Base-by-base conservation (phyloP, 2,797 vertebrate genomes). In the Urocyon cinereoargenteus region DNA sequence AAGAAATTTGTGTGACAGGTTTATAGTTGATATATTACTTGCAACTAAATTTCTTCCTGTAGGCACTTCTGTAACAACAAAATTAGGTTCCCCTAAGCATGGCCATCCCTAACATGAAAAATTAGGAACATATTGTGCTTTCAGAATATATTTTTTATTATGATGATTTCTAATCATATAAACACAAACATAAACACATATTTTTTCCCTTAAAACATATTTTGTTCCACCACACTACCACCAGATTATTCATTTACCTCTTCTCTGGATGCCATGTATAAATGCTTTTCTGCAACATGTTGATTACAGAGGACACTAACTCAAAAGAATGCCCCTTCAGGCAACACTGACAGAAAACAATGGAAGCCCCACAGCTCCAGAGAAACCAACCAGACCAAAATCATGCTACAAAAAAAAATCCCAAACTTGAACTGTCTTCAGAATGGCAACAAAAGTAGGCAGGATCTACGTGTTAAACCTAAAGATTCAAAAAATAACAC, bases 11-110 rank as follows among this genome's bases (percentile, higher is more conserved):
- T 96, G 36, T 91, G 96, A 96, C 90, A 96, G 88, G 34, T 98
- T 98, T 98, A 98, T 68, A 98, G 96, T 91, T 97, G 93, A 94
- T 51, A 28, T 62, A 98, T 98, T 97, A 98, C 79, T 98, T 92
- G 77, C 0, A 0, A 96, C 97, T 96, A 68, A 95, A 97, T 95
- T 97, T 90, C 70, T 98, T 92, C 72, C 95, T 94, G 91, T 93
- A 75, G 84, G 73, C 78, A 57, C 89, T 96, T 96, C 93, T 97
- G 86, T 95, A 95, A 77, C 9, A 96, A 68, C 61, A 89, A 89
- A 31, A 94, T 64, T 70, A 92, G 70, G 68, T 77, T 93, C 15
- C 61, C 16, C 89, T 72, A 77, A 93, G 21, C 61, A 64, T 81
- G 21, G 64, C 3, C 53, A 59, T 94, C 92, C 70, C 86, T 92